phyloP scores from a whole-genome alignment of 2,797 vertebrate species.

The Tauraco hartlaubi region DNA sequence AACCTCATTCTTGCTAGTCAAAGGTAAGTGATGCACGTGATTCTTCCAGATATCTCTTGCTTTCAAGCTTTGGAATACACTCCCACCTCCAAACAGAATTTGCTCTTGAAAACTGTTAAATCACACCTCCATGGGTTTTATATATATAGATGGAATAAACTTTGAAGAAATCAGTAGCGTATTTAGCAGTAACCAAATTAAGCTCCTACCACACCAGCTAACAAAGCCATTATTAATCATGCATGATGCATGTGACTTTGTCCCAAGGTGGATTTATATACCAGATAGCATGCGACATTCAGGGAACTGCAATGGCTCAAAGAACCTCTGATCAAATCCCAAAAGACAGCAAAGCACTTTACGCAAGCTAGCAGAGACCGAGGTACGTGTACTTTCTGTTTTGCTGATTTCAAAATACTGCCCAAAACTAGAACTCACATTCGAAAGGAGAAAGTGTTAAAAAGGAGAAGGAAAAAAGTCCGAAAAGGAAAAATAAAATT shows the following conservation, averaged over 20 bases:
- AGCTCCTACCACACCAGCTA: constrained; percentile 18
- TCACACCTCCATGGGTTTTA: not conserved
- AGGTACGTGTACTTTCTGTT: not conserved
- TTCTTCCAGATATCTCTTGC: not conserved
- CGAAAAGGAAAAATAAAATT: not conserved
- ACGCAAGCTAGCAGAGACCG: not conserved
- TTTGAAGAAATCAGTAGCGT: not conserved
- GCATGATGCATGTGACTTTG: constrained; percentile 38
- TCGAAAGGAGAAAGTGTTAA: not conserved
- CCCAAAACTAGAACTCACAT: not conserved
- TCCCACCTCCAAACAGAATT: not conserved
- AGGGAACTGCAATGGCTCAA: not conserved
- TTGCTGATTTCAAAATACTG: not conserved
- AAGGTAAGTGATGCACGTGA: not conserved
- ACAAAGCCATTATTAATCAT: constrained; percentile 52
- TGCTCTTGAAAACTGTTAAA: not conserved
- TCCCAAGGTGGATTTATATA: constrained; percentile 26
- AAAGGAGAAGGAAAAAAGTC: not conserved
- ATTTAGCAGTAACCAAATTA: constrained; percentile 43
- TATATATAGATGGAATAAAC: not conserved
- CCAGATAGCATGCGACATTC: not conserved
- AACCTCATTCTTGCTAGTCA: too few species aligned
- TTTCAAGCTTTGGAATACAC: not conserved
- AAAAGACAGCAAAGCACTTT: not conserved
- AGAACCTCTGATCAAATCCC: not conserved